These are phyloP conservation scores for Perithous albicinctus DNA, from an alignment of 2,888 invertebrate species.

Conservation along the genomic window DNA sequence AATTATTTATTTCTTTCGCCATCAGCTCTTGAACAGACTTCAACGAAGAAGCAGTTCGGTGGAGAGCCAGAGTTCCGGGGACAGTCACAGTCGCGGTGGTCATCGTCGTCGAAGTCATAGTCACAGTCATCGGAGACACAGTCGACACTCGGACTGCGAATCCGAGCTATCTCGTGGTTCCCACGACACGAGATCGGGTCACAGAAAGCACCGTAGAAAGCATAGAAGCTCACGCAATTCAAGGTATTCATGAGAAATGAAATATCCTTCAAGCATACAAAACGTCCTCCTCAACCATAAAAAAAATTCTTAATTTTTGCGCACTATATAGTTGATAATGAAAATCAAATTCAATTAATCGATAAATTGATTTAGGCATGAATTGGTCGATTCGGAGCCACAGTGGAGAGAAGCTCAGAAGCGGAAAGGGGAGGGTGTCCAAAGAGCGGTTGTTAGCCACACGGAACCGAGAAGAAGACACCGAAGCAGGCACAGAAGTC, in stretches of 20 bases:
- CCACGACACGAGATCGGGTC: conserved; percentile 88
- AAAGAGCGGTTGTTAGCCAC: conserved; percentile 82
- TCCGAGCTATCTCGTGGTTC: conserved; percentile 95
- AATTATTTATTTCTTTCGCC: not conserved
- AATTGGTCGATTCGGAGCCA: conserved; percentile 94
- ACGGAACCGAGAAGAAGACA: conserved; percentile 82
- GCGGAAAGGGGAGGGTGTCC: conserved; percentile 88
- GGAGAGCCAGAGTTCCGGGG: conserved; percentile 95
- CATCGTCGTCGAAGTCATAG: conserved; percentile 91
- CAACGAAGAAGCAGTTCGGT: conserved; percentile 90
- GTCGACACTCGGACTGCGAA: conserved; percentile 94
- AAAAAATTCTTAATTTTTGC: not conserved
- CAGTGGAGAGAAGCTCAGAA: conserved; percentile 96
- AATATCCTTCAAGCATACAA: not conserved
- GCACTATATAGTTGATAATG: not conserved
- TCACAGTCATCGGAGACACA: conserved; percentile 91
- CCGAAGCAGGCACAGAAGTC: conserved; percentile 82
- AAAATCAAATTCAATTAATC: not conserved
- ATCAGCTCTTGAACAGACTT: conserved; percentile 82
- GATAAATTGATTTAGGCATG: conserved; percentile 84
- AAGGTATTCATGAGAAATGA: conserved; percentile 80
- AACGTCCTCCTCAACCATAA: not conserved
- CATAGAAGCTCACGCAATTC: conserved; percentile 92
- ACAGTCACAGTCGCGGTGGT: conserved; percentile 88
- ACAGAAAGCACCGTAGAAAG: conserved; percentile 89